A percentile compares a stretch with the other conserved stretches of the same genome.
Evolutionary conservation across 2,797 vertebrate species (phyloP).

Genomic region (Tragopan temminckii): DNA sequence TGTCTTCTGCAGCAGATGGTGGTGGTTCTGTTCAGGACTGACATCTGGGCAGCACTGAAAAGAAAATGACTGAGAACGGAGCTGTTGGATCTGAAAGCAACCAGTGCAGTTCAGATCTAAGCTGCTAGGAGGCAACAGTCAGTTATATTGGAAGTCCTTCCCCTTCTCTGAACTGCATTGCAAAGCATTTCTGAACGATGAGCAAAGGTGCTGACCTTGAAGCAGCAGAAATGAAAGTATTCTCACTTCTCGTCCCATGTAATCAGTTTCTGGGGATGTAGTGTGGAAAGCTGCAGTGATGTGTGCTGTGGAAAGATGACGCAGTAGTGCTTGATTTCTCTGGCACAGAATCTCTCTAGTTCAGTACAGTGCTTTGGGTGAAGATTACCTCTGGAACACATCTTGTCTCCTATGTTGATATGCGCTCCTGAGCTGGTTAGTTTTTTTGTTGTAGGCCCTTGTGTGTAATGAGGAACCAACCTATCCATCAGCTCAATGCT

Average conservation of each 20-base stretch:
- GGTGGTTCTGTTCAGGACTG: neutral
- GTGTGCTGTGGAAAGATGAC: neutral
- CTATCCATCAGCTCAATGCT: neutral
- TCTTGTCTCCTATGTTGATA: neutral
- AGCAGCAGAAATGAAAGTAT: neutral
- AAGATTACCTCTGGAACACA: neutral
- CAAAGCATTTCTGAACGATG: neutral
- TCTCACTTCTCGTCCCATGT: neutral
- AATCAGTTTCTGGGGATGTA: neutral
- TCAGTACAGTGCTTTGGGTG: neutral
- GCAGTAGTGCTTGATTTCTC: neutral
- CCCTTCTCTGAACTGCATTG: neutral
- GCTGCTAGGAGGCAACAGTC: neutral
- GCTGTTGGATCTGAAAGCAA: neutral
- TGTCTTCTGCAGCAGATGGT: neutral
- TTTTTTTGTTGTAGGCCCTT: accelerated
- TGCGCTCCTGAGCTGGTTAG: neutral
- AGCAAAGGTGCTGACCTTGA: neutral
- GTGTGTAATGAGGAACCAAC: neutral
- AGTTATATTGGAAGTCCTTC: neutral
- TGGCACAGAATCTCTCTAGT: neutral
- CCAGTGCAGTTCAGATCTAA: neutral
- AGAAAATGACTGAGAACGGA: neutral
- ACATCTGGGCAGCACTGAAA: neutral
- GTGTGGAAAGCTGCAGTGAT: neutral